Conservation (phyloP, 2,888 invertebrate genomes). For the Empis livida region DNA sequence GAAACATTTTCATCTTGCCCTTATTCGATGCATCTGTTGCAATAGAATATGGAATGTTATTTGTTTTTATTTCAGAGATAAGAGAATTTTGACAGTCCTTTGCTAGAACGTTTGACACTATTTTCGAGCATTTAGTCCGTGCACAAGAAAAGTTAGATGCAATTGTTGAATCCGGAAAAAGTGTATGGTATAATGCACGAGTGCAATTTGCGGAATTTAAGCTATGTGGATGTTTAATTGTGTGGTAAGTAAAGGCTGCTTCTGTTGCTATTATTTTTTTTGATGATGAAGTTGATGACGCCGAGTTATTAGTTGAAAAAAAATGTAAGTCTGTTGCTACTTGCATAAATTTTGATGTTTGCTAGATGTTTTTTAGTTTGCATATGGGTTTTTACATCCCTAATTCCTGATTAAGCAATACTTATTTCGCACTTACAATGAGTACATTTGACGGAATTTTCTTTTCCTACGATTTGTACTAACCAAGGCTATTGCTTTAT, state of each 20-base stretch:
- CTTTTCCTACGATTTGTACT: background rate
- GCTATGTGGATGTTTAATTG: background rate
- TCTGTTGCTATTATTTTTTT: background rate
- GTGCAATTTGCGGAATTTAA: background rate
- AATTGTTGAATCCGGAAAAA: constrained; percentile 1
- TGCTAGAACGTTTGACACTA: background rate
- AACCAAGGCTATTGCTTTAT: background rate
- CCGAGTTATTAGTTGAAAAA: background rate
- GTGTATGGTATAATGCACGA: background rate
- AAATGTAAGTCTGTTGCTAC: background rate
- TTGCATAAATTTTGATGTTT: background rate
- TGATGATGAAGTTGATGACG: background rate
- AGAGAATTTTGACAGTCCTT: background rate
- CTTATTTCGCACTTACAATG: background rate
- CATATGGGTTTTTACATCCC: background rate
- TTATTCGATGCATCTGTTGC: constrained; percentile 1
- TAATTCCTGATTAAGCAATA: background rate
- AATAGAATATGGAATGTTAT: background rate
- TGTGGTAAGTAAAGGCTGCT: background rate
- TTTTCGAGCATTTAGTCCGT: constrained; percentile 1
- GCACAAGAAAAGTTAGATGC: background rate
- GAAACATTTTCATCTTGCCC: background rate
- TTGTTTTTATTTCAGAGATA: background rate
- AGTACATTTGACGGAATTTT: background rate
- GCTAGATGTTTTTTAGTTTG: background rate